Evolutionary conservation across 1,140 invertebrate species (phyloP), one percentile per base, ranked within the genome.

Genomic region (Leptopilina clavipes): DNA sequence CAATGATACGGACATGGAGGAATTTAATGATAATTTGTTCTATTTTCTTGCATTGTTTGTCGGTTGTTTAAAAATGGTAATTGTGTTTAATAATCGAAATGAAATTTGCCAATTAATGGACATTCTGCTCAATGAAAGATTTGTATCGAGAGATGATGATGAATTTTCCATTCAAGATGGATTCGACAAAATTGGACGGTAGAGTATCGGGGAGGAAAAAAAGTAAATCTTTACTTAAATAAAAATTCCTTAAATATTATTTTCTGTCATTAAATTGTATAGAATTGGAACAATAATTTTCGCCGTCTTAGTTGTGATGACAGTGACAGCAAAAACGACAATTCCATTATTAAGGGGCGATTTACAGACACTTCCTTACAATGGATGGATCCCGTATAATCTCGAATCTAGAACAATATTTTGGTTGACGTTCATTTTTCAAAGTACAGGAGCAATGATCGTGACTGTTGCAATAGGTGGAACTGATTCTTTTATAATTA

Each of bases 321-420:
- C 19, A 14, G 14, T 65, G 12, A n/a, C n/a, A 37, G 25, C 14
- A 65, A 65, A 22, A 65, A 14, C 59, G 31, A n/a, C 12, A n/a
- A 14, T 31, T 7, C 22, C 59, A 12, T 65, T 65, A 65, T 19
- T 25, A 22, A 65, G 22, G 31, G 56, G 56, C 0, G 19, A 12
- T 25, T 12, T 14, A 31, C 12, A 3, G 0, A 14, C 22, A 7
- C 19, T 65, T n/a, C 59, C 59, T 1, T 65, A 65, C 14, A 65
- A 37, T 31, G 19, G 22, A 14, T 65, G 59, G 59, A 31, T 65
- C 6, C 59, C 59, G 12, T 65, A 65, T 8, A 65, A 3, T n/a
- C 59, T 65, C n/a, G 59, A 65, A 65, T n/a, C n/a, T 22, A 65
- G 19, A 65, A 12, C 25, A 5, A 14, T 22, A 65, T 65, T 65